Conservation (phyloP, 2,797 vertebrate genomes). For the Peromyscus nudipes region DNA sequence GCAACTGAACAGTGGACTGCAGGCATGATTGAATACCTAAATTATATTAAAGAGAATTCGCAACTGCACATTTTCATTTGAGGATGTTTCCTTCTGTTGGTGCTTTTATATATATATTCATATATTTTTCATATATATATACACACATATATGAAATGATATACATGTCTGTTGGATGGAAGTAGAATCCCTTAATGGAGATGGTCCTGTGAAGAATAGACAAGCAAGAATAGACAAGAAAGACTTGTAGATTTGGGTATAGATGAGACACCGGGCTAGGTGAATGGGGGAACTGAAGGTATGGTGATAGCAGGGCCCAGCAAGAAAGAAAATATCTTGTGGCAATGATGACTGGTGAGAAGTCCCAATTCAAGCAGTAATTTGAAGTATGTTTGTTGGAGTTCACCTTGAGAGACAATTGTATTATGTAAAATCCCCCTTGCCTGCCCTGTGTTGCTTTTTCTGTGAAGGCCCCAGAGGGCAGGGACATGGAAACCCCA, state of each 20-base stretch:
- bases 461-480: background rate
- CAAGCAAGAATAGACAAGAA: background rate
- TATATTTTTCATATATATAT: no score
- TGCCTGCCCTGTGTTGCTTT: fast-evolving
- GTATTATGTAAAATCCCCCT: background rate
- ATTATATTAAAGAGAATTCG: background rate
- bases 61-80: background rate
- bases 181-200: background rate
- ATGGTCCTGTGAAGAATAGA: background rate
- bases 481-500: background rate
- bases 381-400: background rate
- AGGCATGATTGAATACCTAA: background rate
- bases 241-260: no score
- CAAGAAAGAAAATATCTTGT: background rate
- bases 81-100: background rate
- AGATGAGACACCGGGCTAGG: background rate
- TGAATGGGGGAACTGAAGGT: background rate
- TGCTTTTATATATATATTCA: background rate
- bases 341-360: background rate
- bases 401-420: background rate
- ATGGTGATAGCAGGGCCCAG: fast-evolving
- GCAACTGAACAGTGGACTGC: background rate
- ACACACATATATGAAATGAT: background rate
- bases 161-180: background rate
- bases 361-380: background rate